Base-by-base conservation (phyloP, 2,113 vertebrate genomes). In the Ameiurus melas region DNA sequence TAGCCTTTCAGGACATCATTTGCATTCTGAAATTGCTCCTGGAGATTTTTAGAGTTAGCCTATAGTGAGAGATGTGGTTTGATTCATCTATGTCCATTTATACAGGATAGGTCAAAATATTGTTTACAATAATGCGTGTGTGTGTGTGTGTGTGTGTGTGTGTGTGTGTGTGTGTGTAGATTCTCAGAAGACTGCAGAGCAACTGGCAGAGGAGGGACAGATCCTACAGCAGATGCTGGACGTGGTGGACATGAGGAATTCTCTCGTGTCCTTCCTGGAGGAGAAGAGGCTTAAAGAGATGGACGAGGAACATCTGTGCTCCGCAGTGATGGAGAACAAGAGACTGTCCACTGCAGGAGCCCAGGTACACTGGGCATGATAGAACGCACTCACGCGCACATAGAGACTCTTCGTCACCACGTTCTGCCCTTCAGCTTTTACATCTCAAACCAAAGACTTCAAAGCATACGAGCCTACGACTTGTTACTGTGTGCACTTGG, bases 241-340 rank as follows among this genome's bases (percentile, higher is more conserved):
- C 0, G 97, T 99, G 92, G 97, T 99, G 92, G 95, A 97, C 92
- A 95, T 97, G 95, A 94, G 97, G 85, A 95, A 99, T 51, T 89
- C 94, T 25, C 94, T 99, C 90, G 97, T 99, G 87, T 92, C 95
- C 1, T 92, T 98, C 73, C 95, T 97, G 92, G 98, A 99, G 5
- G 95, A 98, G 89, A 95, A 96, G 92, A 93, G 97, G 91, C 95
- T 97, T 91, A 97, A 95, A 0, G 97, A 98, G 93, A 94, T 97
- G 5, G 93, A 91, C 5, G 92, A 95, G 82, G 93, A 94, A 86
- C 93, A 93, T 6, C 92, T 95, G 71, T 91, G 90, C 33, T 92
- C 91, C 78, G 90, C 93, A 53, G 68, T 96, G 16, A 85, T 89
- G 89, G 95, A 96, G 92, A 93, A 94, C n/a, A 96, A 94, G 51